Evolutionary conservation across 2,888 invertebrate genomes (phyloP).

Genomic region (Cataglyphis cursor): DNA sequence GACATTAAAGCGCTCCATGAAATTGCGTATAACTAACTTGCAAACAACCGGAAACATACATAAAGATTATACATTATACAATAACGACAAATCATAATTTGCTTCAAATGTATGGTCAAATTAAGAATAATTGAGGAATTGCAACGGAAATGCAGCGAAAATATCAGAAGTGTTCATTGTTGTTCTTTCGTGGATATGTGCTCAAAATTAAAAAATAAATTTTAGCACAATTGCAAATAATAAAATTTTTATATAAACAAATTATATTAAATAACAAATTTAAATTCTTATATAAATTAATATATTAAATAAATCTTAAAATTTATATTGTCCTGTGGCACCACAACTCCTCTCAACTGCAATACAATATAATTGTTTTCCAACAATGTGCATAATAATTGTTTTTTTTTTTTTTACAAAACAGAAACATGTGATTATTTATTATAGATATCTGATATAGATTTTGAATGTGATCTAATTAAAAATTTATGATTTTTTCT

Average conservation of each 20-base stretch:
- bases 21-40: constrained; percentile 5
- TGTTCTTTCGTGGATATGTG: neutral
- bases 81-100: constrained; percentile 21
- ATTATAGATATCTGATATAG: neutral
- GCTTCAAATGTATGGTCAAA: neutral
- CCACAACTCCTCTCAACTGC: neutral
- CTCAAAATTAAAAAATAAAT: neutral
- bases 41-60: neutral
- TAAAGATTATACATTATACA: constrained; percentile 7
- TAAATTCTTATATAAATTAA: no score
- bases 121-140: constrained; percentile 23
- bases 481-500: neutral
- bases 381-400: neutral
- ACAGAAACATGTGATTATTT: neutral
- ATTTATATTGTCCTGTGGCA: neutral
- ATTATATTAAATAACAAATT: neutral
- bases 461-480: neutral
- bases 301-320: neutral
- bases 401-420: neutral
- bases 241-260: neutral
- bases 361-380: neutral
- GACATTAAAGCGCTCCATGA: neutral
- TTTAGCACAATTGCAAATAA: neutral
- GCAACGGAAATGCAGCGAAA: neutral
- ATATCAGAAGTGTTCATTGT: neutral